Evolutionary conservation across 2,113 vertebrate genomes (phyloP), one percentile per base, ranked within the genome.

Genomic region (Colaptes auratus): DNA sequence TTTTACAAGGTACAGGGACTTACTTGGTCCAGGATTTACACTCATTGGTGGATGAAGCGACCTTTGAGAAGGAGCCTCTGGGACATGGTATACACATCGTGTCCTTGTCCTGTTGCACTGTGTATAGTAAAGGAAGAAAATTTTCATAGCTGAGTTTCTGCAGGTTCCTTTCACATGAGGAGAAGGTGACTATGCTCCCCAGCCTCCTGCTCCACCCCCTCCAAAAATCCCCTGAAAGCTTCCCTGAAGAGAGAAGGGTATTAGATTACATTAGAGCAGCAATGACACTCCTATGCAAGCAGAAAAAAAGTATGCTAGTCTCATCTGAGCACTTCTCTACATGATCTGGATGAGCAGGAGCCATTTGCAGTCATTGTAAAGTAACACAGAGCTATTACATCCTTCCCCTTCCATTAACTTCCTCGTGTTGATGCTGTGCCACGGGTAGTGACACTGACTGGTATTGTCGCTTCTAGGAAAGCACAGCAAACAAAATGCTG

Each of bases 1-100:
- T 73, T 74, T 42, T 33, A 25, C 21, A 89, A 79, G 21, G 30
- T 7, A 55, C 36, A 55, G n/a, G 33, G 20, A 98, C 99, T 98
- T 97, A 99, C 99, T 98, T 98, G 44, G 98, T 99, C 99, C 99
- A 99, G 46, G 92, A 96, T 97, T 97, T 98, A 98, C 99, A 99
- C 9, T 93, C 73, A 4, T 99, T 98, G 0, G 79, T 97, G 59
- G 98, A 95, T n/a, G 98, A 98, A 53, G 89, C 87, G 8, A 91
- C 36, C 12, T 97, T 94, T 5, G 99, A 99, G 97, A 98, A 99
- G 96, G 97, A 98, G 84, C 99, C 99, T 18, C 83, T 76, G 23
- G 93, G 97, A 94, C 99, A 99, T 0, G 97, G 96, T 39, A 69
- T 7, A 8, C 98, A 98, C 31, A 60, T 78, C 0, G 98, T 98